Evolutionary conservation across 2,888 invertebrate species (phyloP).

Genomic region (Netelia virgata): DNA sequence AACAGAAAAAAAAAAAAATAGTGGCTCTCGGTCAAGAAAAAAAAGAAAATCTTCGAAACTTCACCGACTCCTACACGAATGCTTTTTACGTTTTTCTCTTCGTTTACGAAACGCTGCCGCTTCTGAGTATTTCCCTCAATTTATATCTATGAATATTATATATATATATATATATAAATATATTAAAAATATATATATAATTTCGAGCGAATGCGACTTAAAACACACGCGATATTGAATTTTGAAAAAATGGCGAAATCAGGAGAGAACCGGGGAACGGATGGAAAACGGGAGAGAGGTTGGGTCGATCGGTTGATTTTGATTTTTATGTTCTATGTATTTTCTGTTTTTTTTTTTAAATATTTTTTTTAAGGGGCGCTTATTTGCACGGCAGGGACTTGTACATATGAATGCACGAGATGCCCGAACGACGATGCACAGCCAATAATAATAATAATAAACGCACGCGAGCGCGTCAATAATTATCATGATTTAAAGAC

Average conservation of each 20-base stretch:
- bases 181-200: conserved; percentile 39
- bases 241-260: conserved; percentile 13
- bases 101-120: conserved; percentile 55
- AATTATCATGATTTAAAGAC: conserved; percentile 47
- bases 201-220: conserved; percentile 75
- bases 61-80: conserved; percentile 37
- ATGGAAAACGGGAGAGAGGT: conserved; percentile 20
- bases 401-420: conserved; percentile 68
- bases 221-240: conserved; percentile 37
- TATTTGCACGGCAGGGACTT: conserved; percentile 63
- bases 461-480: conserved; percentile 21
- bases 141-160: conserved; percentile 62
- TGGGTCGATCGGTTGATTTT: neutral
- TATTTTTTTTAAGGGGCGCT: conserved; percentile 12
- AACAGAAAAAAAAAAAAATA: conserved; percentile 31
- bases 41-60: conserved; percentile 50
- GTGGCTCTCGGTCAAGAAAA: conserved; percentile 1
- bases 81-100: conserved; percentile 55
- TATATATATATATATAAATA: neutral
- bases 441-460: conserved; percentile 32
- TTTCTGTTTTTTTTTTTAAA: conserved; percentile 10
- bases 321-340: neutral
- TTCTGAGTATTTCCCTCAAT: conserved; percentile 69
- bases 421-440: conserved; percentile 54
- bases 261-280: neutral